Conservation (phyloP, 2,113 vertebrate species). For the Odocoileus virginianus region DNA sequence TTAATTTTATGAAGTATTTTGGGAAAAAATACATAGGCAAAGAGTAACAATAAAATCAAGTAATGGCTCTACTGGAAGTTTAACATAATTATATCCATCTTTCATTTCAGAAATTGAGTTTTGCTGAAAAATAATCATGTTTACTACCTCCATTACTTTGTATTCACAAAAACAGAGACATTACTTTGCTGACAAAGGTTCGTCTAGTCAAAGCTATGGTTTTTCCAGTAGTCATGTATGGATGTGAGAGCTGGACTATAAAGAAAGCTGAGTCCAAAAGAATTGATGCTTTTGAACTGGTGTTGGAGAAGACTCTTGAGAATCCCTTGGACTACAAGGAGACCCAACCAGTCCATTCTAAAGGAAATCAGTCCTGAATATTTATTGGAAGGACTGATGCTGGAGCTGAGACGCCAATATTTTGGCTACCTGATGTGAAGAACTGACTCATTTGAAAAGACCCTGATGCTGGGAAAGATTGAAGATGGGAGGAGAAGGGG, state of each 20-base stretch:
- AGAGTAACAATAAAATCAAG: slow-evolving; percentile 9
- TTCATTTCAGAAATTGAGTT: slow-evolving; percentile 36
- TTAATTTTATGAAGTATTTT: background rate
- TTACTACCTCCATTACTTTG: background rate
- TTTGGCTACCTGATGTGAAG: background rate
- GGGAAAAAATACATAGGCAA: background rate
- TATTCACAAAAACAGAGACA: background rate
- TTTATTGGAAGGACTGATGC: background rate
- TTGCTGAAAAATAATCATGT: background rate
- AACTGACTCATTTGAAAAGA: background rate
- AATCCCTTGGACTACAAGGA: background rate
- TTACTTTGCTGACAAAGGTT: background rate
- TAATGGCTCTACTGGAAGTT: background rate
- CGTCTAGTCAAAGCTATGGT: background rate
- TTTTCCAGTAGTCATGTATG: background rate
- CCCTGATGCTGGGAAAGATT: background rate
- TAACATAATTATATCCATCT: background rate
- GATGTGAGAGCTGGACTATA: background rate
- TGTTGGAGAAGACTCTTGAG: background rate
- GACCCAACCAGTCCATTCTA: background rate
- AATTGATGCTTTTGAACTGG: background rate
- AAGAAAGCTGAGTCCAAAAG: background rate
- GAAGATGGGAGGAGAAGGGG: background rate
- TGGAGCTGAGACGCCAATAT: background rate
- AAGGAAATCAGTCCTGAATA: background rate